Evolutionary conservation across 2,113 vertebrate genomes (phyloP).

Genomic region (Salminus brasiliensis): DNA sequence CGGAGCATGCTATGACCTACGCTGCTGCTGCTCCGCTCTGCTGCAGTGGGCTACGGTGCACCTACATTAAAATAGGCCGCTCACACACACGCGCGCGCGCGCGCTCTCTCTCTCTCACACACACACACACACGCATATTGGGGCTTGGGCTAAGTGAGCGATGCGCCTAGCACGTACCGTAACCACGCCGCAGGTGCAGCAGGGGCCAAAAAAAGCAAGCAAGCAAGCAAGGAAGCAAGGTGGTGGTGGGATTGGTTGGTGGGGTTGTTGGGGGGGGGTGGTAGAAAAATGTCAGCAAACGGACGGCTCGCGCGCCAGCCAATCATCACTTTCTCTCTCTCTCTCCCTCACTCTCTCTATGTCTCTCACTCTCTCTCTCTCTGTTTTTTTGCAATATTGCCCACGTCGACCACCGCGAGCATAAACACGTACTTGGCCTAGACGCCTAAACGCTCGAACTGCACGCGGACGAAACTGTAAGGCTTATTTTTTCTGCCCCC

Average conservation of each 20-base stretch:
- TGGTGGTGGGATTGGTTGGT: conserved; percentile 1
- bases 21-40: conserved; percentile 49
- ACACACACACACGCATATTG: not conserved
- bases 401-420: conserved; percentile 49
- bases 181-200: conserved; percentile 66
- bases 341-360: conserved; percentile 1
- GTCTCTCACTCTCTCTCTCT: conserved; percentile 6
- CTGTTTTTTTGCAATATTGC: conserved; percentile 18
- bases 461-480: not conserved
- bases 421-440: conserved; percentile 48
- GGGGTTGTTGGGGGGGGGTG: not conserved
- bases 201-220: conserved; percentile 51
- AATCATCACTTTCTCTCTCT: conserved; percentile 58
- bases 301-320: conserved; percentile 44
- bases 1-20: conserved; percentile 64
- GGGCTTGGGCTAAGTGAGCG: conserved; percentile 42
- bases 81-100: conserved; percentile 18
- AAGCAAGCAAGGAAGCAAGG: not conserved
- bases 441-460: conserved; percentile 8
- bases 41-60: conserved; percentile 69
- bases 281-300: conserved; percentile 48
- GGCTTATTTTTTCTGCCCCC: conserved; percentile 53
- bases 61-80: conserved; percentile 62
- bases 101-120: not conserved
- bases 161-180: conserved; percentile 47